Evolutionary conservation across 2,113 vertebrate species (phyloP), one percentile per base, ranked within the genome.

Genomic region (Scatophagus argus): DNA sequence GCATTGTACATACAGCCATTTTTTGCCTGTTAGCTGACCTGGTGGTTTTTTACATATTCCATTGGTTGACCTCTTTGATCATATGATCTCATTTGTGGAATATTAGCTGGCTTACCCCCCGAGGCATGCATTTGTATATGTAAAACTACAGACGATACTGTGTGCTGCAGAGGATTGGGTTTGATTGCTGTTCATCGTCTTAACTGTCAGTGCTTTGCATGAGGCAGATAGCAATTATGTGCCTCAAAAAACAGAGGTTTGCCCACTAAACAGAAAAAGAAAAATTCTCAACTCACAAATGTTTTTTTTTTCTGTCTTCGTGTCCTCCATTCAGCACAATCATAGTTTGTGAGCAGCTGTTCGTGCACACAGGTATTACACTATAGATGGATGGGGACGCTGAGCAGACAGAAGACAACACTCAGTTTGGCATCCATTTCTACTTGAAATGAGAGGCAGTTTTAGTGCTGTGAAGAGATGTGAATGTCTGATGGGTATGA

Each of bases 61-160:
- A 77, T 60, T 8, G 65, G 51, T 63, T 54, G 85, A 77, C 67
- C 72, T 66, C 83, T 87, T 86, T 90, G 88, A 90, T 90, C 70
- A 14, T 58, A 59, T 71, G 69, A 81, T 82, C 77, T 76, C 60
- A 25, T 67, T 46, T 65, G 58, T 23, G 29, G 51, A 81, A 84
- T 83, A 75, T 64, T 71, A 62, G 49, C 49, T 3, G 17, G 25
- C 31, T 82, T 39, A 39, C 59, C 90, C 59, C 90, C 74, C 1
- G 63, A 79, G 81, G 87, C 78, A 9, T 59, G 23, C 59, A 51
- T 36, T 58, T 72, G 74, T 16, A 59, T 63, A 77, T 83, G 64
- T 38, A n/a, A 79, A 47, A 29, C 41, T 62, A 71, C 58, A 74
- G 60, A 46, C 0, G 9, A 8, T 19, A n/a, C n/a, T 7, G 19